Evolutionary conservation across 2,797 vertebrate species (phyloP), one percentile per base, ranked within the genome.

Genomic region (Champsocephalus gunnari): DNA sequence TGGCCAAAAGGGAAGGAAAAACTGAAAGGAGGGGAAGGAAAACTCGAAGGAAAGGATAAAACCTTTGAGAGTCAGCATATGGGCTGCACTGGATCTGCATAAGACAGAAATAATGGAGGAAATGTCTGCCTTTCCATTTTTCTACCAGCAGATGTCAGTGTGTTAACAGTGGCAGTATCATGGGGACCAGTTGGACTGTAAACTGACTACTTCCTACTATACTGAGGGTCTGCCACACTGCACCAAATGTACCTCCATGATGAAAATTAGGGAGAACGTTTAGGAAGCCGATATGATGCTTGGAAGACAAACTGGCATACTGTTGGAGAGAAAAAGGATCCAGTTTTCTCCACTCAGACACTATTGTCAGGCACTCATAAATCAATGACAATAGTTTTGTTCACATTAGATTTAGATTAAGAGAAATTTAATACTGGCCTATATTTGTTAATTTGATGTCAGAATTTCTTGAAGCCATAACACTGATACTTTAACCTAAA

Each of bases 391-490:
- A 24, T 1, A 62, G 43, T 57, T 47, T 53, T 48, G 72, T 43
- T 69, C 47, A 58, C 14, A 43, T 16, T 53, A 72, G 5, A 17
- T 55, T 68, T 60, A 44, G 10, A 12, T 73, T 61, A 7, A 9
- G 34, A 38, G 34, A 38, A 7, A 28, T 65, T 24, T 32, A 49
- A 56, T 41, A 53, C 47, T 17, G 76, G 65, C 54, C 72, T 62
- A 48, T 60, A 28, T 73, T 78, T 74, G 51, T 57, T 65, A 68
- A 66, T 80, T 87, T 59, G n/a, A 69, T 84, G 68, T 82, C 41
- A 68, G 72, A 49, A 66, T 59, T 19, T 60, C 76, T 59, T 74
- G 71, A 88, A 92, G 84, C 86, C 89, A 90, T 90, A 89, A 28
- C 28, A 28, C 28, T 28, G 28, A 28, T 28, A 4, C 28, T 28